Conservation (phyloP, 2,888 invertebrate species). For the Leistus spinibarbis region DNA sequence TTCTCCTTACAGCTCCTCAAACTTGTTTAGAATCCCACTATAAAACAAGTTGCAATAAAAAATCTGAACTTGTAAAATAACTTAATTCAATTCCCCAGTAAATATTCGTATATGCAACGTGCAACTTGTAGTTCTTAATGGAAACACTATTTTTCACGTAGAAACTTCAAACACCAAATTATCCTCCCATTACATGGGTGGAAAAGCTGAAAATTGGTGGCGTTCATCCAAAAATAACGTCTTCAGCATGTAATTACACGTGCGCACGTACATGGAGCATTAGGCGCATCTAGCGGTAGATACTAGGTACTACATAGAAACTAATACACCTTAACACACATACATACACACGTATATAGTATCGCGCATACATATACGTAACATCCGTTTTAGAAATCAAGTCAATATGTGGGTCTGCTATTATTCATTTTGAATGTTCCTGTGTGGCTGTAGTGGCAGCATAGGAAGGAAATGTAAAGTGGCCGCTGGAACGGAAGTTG, state of each 20-base stretch:
- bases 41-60: neutral
- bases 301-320: neutral
- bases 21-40: neutral
- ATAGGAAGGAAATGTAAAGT: slow-evolving; percentile 58
- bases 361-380: slow-evolving; percentile 47
- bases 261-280: neutral
- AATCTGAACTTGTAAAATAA: neutral
- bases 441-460: slow-evolving; percentile 31
- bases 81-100: neutral
- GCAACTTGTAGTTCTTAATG: neutral
- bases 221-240: slow-evolving; percentile 14
- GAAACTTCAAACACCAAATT: neutral
- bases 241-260: slow-evolving; percentile 5
- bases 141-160: neutral
- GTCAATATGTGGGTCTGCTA: slow-evolving; percentile 52
- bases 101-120: neutral
- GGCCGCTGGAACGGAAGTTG: slow-evolving; percentile 49
- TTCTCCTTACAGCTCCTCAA: no score
- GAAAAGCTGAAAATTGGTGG: neutral
- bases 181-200: neutral
- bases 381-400: slow-evolving; percentile 57
- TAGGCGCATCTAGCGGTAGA: neutral
- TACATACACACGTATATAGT: neutral
- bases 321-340: neutral
- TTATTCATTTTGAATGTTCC: slow-evolving; percentile 53